Base-by-base conservation (phyloP, 2,888 invertebrate genomes). In the Hermodice carunculata region DNA sequence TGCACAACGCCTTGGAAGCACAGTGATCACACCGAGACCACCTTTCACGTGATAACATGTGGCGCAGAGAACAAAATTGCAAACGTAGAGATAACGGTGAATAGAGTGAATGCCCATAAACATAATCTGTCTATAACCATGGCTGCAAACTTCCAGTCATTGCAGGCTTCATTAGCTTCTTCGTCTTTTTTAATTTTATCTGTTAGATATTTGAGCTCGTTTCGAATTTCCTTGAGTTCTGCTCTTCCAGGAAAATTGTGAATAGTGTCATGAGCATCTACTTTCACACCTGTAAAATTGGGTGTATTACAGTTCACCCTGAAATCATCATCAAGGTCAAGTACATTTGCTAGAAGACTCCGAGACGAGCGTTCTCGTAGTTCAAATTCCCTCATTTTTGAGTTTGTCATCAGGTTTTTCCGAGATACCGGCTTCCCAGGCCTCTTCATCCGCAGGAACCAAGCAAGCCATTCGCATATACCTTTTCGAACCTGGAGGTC, bases 41-140 rank as follows among this genome's bases (percentile, higher is more conserved):
- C n/a, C n/a, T n/a, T n/a, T n/a, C n/a, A 78, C 5, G 77, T 75
- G 14, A 83, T 62, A 11, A 83, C 69, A 68, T 81, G 75, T 0
- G 83, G 83, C 0, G 84, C 83, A 0, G 84, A 83, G 37, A 78
- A 75, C 59, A 85, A 68, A 49, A 84, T 79, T 42, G 76, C 79
- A 28, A 76, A 64, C 5, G 92, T 97, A 3, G 85, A 96, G 90
- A 94, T 94, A 88, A 95, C 93, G 87, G 84, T 85, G 51, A 83
- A 79, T 8, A 79, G 62, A 8, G 81, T 94, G 90, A 97, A 98
- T 86, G 96, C 92, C 89, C 95, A 94, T 88, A 98, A 91, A 89
- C 97, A 97, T 88, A 96, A 92, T 91, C 95, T 92, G 89, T 98
- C 97, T 85, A 98, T 95, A 85, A 97, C 97, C 95, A 97, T 96